These are phyloP conservation scores for Craterocephalus amniculus DNA, from an alignment of 2,797 vertebrate genomes.

Conservation along the genomic window DNA sequence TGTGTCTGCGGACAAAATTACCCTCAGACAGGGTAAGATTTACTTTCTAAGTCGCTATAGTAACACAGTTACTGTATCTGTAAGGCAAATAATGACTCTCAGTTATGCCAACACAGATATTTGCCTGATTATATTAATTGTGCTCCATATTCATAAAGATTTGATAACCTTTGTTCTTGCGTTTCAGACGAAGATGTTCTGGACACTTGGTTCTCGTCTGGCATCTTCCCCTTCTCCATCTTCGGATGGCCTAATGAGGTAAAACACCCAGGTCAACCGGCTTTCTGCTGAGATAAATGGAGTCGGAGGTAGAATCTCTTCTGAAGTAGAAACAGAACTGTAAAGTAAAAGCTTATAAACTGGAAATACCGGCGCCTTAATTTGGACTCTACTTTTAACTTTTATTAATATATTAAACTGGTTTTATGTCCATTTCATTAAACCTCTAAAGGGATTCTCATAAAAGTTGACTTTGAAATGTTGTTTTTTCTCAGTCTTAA, in stretches of 20 bases:
- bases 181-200: conserved; percentile 91
- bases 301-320: not conserved
- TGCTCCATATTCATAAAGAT: conserved; percentile 27
- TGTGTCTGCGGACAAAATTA: conserved; percentile 85
- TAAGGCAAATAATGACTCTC: conserved; percentile 27
- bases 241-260: conserved; percentile 93
- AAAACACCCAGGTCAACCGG: conserved; percentile 32
- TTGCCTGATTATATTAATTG: conserved; percentile 17
- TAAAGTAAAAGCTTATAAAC: conserved; percentile 17
- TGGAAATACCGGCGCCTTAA: not conserved
- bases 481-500: not conserved
- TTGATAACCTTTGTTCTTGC: conserved; percentile 28
- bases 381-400: conserved; percentile 7
- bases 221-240: conserved; percentile 93
- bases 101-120: conserved; percentile 9
- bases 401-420: conserved; percentile 7
- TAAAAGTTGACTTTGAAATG: conserved; percentile 12
- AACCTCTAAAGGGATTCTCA: not conserved
- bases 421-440: not conserved
- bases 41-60: not conserved
- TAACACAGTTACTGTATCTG: not conserved
- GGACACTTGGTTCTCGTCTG: conserved; percentile 96
- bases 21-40: conserved; percentile 87
- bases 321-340: conserved; percentile 2
- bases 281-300: conserved; percentile 30